Conservation (phyloP, 2,888 invertebrate genomes). For the Zygothrica quintamaculata region DNA sequence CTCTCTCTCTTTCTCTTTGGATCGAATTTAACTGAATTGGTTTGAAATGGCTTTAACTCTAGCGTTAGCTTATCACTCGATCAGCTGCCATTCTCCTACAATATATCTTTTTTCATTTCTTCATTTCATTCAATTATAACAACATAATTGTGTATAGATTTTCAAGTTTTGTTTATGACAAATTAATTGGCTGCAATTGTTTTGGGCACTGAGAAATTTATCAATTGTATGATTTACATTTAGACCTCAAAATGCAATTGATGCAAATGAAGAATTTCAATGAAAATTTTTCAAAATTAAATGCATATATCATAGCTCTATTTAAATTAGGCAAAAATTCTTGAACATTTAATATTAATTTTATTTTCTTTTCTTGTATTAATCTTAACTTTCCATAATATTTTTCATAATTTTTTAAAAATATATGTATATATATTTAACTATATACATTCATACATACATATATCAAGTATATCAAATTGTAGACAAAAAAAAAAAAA, state of each 20-base stretch:
- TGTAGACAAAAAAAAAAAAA: constrained; percentile 4
- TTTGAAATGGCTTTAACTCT: constrained; percentile 31
- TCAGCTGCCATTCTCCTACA: constrained; percentile 33
- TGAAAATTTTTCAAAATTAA: too few species aligned
- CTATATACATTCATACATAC: too few species aligned
- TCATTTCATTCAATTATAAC: too few species aligned
- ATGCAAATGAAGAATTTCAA: too few species aligned
- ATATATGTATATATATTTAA: too few species aligned
- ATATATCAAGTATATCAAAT: constrained; percentile 27
- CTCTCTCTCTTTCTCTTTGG: too few species aligned
- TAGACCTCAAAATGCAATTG: constrained; percentile 9
- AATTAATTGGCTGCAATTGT: constrained; percentile 71
- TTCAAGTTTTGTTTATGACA: constrained; percentile 62
- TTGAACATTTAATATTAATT: too few species aligned
- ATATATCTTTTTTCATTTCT: constrained; percentile 33
- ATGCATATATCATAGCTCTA: too few species aligned
- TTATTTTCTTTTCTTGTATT: too few species aligned
- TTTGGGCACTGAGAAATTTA: constrained; percentile 49
- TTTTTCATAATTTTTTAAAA: constrained; percentile 33
- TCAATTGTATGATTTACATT: constrained; percentile 28
- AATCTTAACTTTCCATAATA: too few species aligned
- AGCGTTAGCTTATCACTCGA: constrained; percentile 53
- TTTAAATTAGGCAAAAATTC: too few species aligned
- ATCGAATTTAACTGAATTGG: too few species aligned
- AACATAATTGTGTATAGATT: constrained; percentile 66